These are phyloP conservation scores for Holothuria scabra DNA, from an alignment of 53 echinoderm and acorn worm species.

Conservation along the genomic window DNA sequence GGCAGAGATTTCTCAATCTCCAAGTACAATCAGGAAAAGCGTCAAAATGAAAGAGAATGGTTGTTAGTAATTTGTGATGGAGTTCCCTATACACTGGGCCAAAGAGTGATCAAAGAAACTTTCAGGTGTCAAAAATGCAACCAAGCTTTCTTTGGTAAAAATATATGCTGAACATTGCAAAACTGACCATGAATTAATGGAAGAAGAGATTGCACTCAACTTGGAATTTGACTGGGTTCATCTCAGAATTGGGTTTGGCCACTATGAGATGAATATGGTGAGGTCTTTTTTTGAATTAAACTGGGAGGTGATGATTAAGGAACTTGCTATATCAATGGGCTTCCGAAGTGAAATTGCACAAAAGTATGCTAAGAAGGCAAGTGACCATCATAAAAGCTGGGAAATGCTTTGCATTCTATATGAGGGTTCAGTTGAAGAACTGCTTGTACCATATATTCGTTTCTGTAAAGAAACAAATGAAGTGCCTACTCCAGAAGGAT, in stretches of 20 bases:
- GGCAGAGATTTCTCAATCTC: constrained; percentile 51
- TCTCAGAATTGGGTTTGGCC: constrained; percentile 64
- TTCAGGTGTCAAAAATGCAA: constrained; percentile 45
- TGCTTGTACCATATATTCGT: constrained; percentile 62
- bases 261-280: constrained; percentile 76
- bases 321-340: constrained; percentile 58
- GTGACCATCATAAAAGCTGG: constrained; percentile 73
- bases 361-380: constrained; percentile 59
- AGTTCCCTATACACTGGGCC: constrained; percentile 56
- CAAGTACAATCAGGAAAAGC: constrained; percentile 37
- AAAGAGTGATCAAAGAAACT: constrained; percentile 54
- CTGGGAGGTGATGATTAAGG: constrained; percentile 66
- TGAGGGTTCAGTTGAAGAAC: constrained; percentile 56
- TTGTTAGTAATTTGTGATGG: constrained; percentile 68
- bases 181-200: neutral
- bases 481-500: constrained; percentile 53
- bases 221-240: constrained; percentile 69
- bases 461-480: neutral
- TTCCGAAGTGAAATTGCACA: constrained; percentile 61
- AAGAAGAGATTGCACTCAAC: neutral
- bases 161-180: neutral
- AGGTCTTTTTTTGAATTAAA: constrained; percentile 65
- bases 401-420: constrained; percentile 58
- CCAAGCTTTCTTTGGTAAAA: constrained; percentile 14
- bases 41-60: constrained; percentile 54